Conservation (phyloP, 2,888 invertebrate species). For the Automeris io region DNA sequence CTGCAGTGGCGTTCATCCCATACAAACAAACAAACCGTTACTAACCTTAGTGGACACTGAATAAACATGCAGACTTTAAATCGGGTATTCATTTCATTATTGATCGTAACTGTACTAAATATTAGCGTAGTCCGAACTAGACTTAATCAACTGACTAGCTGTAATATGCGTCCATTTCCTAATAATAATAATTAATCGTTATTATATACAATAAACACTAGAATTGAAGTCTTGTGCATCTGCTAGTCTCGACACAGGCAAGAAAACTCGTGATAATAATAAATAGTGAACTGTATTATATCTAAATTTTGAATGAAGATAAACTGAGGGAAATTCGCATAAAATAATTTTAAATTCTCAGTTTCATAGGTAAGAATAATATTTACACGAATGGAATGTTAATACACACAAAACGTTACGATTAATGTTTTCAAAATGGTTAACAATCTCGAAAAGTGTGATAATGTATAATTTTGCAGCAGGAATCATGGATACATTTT, state of each 20-base stretch:
- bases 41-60: too few relatives aligned
- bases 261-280: slow-evolving; percentile 23
- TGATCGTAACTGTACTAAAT: too few relatives aligned
- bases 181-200: slow-evolving; percentile 32
- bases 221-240: slow-evolving; percentile 55
- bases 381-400: slow-evolving; percentile 19
- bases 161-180: slow-evolving; percentile 20
- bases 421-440: too few relatives aligned
- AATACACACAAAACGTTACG: neutral
- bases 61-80: too few relatives aligned
- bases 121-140: too few relatives aligned
- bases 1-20: too few relatives aligned
- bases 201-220: slow-evolving; percentile 39
- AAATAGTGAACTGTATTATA: neutral
- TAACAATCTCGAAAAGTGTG: too few relatives aligned
- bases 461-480: too few relatives aligned
- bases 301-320: neutral
- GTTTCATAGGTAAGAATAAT: slow-evolving; percentile 1
- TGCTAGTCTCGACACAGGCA: slow-evolving; percentile 46
- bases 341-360: neutral
- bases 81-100: too few relatives aligned
- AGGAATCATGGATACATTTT: too few relatives aligned
- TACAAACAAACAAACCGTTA: too few relatives aligned
- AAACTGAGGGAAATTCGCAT: neutral
- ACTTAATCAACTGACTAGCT: slow-evolving; percentile 58